Percentiles rank a stretch among this genome's conserved stretches.
Conservation (phyloP, 2,113 vertebrate genomes). For the Zosterops borbonicus region DNA sequence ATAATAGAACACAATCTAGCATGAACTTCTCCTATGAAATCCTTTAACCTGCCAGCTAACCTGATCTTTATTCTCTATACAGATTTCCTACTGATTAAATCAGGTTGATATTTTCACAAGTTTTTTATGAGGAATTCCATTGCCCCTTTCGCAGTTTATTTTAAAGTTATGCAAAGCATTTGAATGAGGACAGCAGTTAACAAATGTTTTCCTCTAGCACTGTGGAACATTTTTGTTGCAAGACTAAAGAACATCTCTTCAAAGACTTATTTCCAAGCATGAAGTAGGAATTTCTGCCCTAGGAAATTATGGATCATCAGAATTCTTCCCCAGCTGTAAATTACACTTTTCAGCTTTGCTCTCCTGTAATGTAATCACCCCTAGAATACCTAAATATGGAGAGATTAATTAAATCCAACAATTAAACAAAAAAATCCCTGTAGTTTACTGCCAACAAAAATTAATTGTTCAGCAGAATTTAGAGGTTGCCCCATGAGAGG, state of each 20-base stretch:
- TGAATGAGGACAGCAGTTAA: constrained; percentile 18
- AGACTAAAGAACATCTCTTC: constrained; percentile 19
- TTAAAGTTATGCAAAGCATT: background rate
- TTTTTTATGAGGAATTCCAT: background rate
- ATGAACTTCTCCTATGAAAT: background rate
- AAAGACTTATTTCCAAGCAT: background rate
- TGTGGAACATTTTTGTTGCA: constrained; percentile 21
- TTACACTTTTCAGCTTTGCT: background rate
- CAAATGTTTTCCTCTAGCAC: background rate
- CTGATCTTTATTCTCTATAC: background rate
- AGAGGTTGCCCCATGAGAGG: background rate
- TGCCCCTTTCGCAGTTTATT: background rate
- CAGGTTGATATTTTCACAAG: background rate
- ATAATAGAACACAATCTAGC: background rate
- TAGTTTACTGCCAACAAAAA: background rate
- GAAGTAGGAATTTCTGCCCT: constrained; percentile 39
- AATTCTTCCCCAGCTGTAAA: constrained; percentile 13
- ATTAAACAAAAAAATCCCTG: background rate
- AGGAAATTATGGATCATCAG: background rate
- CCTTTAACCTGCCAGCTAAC: background rate
- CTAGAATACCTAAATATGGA: background rate
- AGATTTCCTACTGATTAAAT: background rate
- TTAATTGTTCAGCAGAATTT: constrained; percentile 9
- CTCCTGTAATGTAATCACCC: background rate
- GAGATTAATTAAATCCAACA: constrained; percentile 19